Evolutionary conservation across 2,797 vertebrate species (phyloP).

Genomic region (Remorina albescens): DNA sequence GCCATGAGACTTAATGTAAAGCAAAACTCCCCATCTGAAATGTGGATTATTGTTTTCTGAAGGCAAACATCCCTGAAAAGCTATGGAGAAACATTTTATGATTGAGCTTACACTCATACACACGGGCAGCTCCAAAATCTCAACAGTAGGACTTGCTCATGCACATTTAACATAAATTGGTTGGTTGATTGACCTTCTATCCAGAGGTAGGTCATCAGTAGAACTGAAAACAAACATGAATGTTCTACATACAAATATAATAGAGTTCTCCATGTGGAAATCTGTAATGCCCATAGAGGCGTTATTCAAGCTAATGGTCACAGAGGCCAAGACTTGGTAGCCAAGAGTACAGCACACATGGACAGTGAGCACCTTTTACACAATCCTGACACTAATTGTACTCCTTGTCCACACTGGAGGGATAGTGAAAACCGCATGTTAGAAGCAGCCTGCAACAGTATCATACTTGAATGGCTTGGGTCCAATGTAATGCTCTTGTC

Average conservation of each 20-base stretch:
- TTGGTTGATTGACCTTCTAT: background rate
- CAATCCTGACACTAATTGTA: background rate
- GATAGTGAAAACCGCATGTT: background rate
- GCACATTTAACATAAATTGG: background rate
- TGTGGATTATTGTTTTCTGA: background rate
- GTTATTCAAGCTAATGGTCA: background rate
- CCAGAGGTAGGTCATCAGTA: background rate
- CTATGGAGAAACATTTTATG: background rate
- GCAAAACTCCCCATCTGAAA: background rate
- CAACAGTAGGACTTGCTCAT: background rate
- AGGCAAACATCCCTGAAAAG: background rate
- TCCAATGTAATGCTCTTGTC: background rate
- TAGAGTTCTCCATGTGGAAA: background rate
- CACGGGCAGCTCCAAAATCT: background rate
- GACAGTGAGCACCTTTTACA: background rate
- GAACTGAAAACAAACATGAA: background rate
- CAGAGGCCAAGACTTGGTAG: background rate
- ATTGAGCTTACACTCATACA: background rate
- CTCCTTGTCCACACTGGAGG: background rate
- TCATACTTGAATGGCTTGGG: background rate
- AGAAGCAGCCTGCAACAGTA: too few relatives aligned
- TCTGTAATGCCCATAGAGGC: background rate
- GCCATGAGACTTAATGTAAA: too few relatives aligned
- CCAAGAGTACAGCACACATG: background rate
- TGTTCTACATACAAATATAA: background rate